A percentile compares a stretch with the other conserved stretches of the same genome.
phyloP scores from a whole-genome alignment of 2,113 vertebrate genomes.

The Misgurnus anguillicaudatus region DNA sequence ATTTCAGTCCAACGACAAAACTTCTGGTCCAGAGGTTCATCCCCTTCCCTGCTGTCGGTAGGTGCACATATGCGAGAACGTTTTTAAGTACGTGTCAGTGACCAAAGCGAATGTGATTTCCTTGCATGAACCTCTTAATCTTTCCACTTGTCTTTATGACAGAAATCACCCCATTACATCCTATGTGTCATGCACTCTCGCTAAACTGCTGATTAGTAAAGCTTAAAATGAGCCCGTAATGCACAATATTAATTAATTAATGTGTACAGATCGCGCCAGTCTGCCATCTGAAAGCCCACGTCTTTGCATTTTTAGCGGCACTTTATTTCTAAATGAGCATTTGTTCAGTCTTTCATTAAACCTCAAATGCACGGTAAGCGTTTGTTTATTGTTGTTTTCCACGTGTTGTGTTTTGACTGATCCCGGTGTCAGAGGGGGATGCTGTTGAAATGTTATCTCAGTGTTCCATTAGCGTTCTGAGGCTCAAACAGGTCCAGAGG shows the following conservation, averaged over 20 bases:
- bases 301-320: conserved; percentile 49
- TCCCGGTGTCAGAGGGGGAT: conserved; percentile 45
- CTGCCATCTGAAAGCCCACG: conserved; percentile 32
- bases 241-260: conserved; percentile 51
- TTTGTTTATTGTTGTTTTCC: conserved; percentile 55
- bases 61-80: conserved; percentile 47
- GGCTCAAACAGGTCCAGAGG: conserved; percentile 61
- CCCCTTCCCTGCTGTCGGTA: conserved; percentile 93
- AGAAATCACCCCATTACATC: background rate
- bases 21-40: conserved; percentile 90
- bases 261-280: conserved; percentile 37
- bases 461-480: conserved; percentile 55
- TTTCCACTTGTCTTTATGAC: background rate
- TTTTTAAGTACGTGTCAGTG: background rate
- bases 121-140: background rate
- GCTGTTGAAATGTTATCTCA: conserved; percentile 53
- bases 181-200: conserved; percentile 25
- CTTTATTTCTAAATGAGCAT: conserved; percentile 29
- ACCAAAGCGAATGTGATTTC: background rate
- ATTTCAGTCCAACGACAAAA: conserved; percentile 83
- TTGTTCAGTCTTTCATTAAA: conserved; percentile 28
- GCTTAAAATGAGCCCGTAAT: conserved; percentile 39
- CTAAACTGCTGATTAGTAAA: conserved; percentile 38
- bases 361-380: conserved; percentile 30
- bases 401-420: conserved; percentile 47